Evolutionary conservation across 2,797 vertebrate species (phyloP).

Genomic region (Pelochelys cantorii): DNA sequence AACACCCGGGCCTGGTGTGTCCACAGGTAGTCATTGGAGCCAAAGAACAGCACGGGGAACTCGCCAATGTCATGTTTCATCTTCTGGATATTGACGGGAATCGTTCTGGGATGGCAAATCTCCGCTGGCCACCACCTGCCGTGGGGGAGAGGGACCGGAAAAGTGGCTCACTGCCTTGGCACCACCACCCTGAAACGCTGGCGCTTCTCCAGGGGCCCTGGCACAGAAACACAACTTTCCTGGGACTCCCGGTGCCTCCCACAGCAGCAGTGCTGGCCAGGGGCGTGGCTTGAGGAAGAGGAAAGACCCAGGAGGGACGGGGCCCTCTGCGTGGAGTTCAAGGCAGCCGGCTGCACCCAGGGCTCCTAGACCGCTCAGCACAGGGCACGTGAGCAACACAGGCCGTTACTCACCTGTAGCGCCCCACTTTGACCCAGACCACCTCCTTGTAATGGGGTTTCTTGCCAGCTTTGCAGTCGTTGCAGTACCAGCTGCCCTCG

Average conservation of each 20-base stretch:
- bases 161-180: background rate
- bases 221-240: background rate
- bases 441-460: slow-evolving; percentile 96
- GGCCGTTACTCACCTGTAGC: slow-evolving; percentile 91
- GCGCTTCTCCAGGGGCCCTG: background rate
- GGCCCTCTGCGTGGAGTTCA: rapidly evolving
- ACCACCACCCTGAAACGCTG: background rate
- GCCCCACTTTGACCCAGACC: slow-evolving; percentile 98
- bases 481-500: slow-evolving; percentile 98
- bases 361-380: too few species aligned
- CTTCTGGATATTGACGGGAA: slow-evolving; percentile 95
- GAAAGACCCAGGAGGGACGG: background rate
- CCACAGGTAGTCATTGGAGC: slow-evolving; percentile 98
- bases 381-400: slow-evolving; percentile 21
- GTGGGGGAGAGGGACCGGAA: slow-evolving; percentile 23
- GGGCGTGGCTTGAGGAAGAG: background rate
- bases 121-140: slow-evolving; percentile 98
- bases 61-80: slow-evolving; percentile 97
- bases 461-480: slow-evolving; percentile 97
- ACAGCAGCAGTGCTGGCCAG: background rate
- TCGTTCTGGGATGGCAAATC: slow-evolving; percentile 93
- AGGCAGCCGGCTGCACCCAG: slow-evolving; percentile 21
- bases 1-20: slow-evolving; percentile 98
- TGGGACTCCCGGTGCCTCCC: background rate
- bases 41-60: slow-evolving; percentile 97